Conservation (phyloP, 2,888 invertebrate genomes). For the Chouioia cunea region DNA sequence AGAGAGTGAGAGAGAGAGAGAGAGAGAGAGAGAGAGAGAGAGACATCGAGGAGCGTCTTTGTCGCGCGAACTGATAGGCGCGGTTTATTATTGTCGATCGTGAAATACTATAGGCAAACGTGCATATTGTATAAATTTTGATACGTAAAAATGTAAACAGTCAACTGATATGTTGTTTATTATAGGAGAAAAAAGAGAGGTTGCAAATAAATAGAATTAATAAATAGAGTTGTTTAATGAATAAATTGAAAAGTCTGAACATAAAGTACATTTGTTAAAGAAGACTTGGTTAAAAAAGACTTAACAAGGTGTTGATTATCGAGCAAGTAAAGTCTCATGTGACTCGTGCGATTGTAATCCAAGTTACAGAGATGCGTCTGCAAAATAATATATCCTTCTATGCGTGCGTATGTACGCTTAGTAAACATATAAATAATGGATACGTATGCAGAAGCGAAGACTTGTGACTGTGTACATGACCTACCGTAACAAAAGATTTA, state of each 20-base stretch:
- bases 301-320: conserved; percentile 10
- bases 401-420: neutral
- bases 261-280: too few relatives aligned
- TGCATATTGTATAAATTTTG: too few relatives aligned
- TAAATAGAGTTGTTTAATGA: too few relatives aligned
- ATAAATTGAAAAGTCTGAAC: too few relatives aligned
- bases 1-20: too few relatives aligned
- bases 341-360: conserved; percentile 4
- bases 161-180: neutral
- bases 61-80: conserved; percentile 17
- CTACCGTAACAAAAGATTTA: neutral
- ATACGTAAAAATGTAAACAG: too few relatives aligned
- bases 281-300: too few relatives aligned
- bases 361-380: conserved; percentile 6
- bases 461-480: conserved; percentile 1
- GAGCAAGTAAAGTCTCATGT: neutral
- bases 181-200: neutral
- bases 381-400: neutral
- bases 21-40: too few relatives aligned
- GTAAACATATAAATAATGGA: conserved; percentile 25
- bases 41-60: too few relatives aligned
- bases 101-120: too few relatives aligned
- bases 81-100: conserved; percentile 26
- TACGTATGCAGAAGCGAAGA: conserved; percentile 3
- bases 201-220: too few relatives aligned